Evolutionary conservation across 2,113 vertebrate species (phyloP), one percentile per base, ranked within the genome.

Genomic region (Pao palembangensis): DNA sequence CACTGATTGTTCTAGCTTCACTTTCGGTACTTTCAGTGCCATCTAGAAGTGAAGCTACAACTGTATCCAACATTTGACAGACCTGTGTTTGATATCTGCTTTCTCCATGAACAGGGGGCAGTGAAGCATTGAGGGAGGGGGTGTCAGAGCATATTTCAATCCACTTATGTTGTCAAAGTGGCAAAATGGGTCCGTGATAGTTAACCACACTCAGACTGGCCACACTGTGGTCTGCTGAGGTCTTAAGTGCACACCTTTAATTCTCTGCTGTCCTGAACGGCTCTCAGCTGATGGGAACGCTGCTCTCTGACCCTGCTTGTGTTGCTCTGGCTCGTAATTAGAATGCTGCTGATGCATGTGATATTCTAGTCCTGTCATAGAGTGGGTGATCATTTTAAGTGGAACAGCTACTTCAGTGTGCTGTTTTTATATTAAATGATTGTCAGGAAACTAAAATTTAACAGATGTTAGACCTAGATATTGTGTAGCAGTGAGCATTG

Each of bases 171-270:
- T 67, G 67, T 80, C 74, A 71, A 75, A 73, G 71, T 34, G 31
- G 31, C 8, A 73, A 63, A 70, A 70, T 67, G 63, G 60, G 64
- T 74, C 78, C 71, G 67, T 43, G 73, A 73, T 64, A 64, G 71
- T 59, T 75, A 44, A 58, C 64, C 64, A 72, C 56, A 41, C 47
- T 79, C 67, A 55, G 62, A 78, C 72, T 64, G 73, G 73, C 64
- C 77, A 62, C 65, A n/a, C 61, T 38, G 34, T 57, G 46, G 65
- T 71, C 61, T 57, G 48, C 60, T 64, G 70, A 2, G 71, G 21
- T 23, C 73, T 80, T 80, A n/a, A n/a, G n/a, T n/a, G 60, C 59
- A 75, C 72, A 57, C 68, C 69, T 61, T 76, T 84, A 82, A 88
- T 79, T 79, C 78, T 87, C 47, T 61, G 47, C 58, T 67, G 69